Evolutionary conservation across 1,140 invertebrate species (phyloP).

Genomic region (Acyrthosiphon pisum): DNA sequence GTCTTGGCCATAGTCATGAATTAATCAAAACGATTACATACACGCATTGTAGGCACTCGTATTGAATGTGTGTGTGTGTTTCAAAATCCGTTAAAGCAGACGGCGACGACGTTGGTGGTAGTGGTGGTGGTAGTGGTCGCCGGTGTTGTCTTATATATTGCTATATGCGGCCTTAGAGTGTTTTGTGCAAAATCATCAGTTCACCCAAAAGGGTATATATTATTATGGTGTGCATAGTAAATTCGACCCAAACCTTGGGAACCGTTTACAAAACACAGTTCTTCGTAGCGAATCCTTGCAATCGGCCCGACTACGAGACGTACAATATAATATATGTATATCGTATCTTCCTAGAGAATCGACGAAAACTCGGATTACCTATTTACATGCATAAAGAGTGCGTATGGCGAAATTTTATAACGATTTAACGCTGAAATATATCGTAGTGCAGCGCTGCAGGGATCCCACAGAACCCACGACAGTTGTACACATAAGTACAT

Average conservation of each 20-base stretch:
- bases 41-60: not conserved
- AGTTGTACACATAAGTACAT: too few species aligned
- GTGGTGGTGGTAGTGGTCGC: not conserved
- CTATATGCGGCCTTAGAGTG: not conserved
- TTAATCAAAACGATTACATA: slow-evolving; percentile 40
- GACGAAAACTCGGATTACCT: not conserved
- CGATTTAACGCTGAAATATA: not conserved
- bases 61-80: not conserved
- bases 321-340: not conserved
- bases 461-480: too few species aligned
- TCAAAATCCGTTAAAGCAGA: slow-evolving; percentile 4
- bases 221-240: not conserved
- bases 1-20: not conserved
- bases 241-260: slow-evolving; percentile 17
- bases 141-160: too few species aligned
- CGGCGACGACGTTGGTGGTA: not conserved
- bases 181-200: slow-evolving; percentile 16
- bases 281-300: not conserved
- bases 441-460: too few species aligned
- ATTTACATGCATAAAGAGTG: not conserved
- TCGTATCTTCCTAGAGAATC: not conserved
- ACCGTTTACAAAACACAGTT: not conserved
- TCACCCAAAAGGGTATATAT: not conserved
- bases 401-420: not conserved
- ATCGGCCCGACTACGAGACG: not conserved